Evolutionary conservation across 2,797 vertebrate genomes (phyloP).

Genomic region (Ciconia nigra): DNA sequence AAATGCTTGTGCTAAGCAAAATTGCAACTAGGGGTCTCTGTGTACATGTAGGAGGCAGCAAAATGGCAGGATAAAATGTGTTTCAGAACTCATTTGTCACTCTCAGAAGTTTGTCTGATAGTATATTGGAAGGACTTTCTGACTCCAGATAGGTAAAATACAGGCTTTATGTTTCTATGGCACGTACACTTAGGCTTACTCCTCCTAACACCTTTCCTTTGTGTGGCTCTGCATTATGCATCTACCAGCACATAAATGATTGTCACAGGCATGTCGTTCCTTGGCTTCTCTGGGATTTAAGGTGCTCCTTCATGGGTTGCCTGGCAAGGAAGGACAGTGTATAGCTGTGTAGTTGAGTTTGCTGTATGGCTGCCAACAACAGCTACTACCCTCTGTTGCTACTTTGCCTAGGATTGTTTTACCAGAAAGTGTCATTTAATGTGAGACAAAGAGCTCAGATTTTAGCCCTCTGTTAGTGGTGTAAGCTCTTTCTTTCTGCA

Average conservation of each 20-base stretch:
- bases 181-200: background rate
- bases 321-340: background rate
- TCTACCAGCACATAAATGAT: background rate
- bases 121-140: background rate
- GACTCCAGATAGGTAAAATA: background rate
- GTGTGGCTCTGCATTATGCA: background rate
- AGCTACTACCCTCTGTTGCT: background rate
- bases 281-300: background rate
- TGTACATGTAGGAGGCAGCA: background rate
- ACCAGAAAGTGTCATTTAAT: background rate
- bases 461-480: background rate
- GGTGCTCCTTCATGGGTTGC: background rate
- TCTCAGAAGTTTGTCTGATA: background rate
- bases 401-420: background rate
- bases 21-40: slow-evolving; percentile 54
- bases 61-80: background rate
- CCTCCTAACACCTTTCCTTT: background rate
- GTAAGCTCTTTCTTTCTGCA: background rate
- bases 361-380: background rate
- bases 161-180: background rate
- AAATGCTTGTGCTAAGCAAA: slow-evolving; percentile 7
- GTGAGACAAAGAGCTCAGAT: background rate
- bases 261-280: rapidly evolving
- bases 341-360: background rate
- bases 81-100: background rate